phyloP scores from a whole-genome alignment of 2,113 vertebrate species.

The Thunnus maccoyii region DNA sequence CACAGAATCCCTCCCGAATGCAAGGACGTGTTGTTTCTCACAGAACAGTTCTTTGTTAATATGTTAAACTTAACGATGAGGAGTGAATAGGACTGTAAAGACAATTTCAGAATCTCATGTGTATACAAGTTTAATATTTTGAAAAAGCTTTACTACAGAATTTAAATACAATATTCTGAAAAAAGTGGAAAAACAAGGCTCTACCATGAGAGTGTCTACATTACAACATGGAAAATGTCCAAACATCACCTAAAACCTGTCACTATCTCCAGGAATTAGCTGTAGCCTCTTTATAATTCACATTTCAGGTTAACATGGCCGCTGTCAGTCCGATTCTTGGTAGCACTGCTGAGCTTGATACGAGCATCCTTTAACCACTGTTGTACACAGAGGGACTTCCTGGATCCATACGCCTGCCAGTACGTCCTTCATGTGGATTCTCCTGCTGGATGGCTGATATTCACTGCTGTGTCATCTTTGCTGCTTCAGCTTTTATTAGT shows the following conservation, averaged over 20 bases:
- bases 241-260: conserved; percentile 51
- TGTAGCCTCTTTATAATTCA: conserved; percentile 33
- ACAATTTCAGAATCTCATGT: neutral
- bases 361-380: conserved; percentile 9
- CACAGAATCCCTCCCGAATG: neutral
- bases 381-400: neutral
- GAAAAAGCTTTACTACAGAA: conserved; percentile 71
- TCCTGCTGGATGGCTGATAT: neutral
- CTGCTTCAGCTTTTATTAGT: conserved; percentile 95
- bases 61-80: neutral
- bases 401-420: neutral
- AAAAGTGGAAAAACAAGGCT: conserved; percentile 60
- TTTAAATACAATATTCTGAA: conserved; percentile 77
- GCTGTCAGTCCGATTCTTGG: conserved; percentile 7
- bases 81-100: neutral
- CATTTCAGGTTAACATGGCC: conserved; percentile 34
- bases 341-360: neutral
- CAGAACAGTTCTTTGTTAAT: neutral
- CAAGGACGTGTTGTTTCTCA: neutral
- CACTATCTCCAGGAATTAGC: conserved; percentile 27
- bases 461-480: conserved; percentile 94
- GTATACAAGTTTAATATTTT: conserved; percentile 72
- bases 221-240: conserved; percentile 65
- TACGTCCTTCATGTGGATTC: neutral
- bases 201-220: conserved; percentile 62